A percentile compares a stretch with the other conserved stretches of the same genome.
These are phyloP conservation scores for Lobophora halterata DNA, from an alignment of 2,888 invertebrate genomes.

Conservation along the genomic window DNA sequence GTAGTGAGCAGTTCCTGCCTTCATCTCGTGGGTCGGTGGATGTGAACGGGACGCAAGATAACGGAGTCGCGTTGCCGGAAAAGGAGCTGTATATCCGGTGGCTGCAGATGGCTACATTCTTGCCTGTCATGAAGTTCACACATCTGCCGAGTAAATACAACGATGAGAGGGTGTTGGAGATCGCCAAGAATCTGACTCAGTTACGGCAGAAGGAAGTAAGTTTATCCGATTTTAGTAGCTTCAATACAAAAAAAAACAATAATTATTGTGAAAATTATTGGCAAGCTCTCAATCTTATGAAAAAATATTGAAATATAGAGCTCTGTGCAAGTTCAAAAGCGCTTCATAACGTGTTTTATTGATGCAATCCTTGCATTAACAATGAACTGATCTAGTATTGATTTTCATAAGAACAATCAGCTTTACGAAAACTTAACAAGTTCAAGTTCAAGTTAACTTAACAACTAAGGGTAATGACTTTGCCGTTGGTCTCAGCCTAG, in stretches of 20 bases:
- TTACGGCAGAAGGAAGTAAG: conserved; percentile 87
- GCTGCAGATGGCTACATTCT: conserved; percentile 93
- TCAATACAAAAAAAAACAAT: conserved; percentile 8
- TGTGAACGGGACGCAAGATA: conserved; percentile 60
- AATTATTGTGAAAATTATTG: no score
- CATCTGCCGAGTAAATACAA: conserved; percentile 94
- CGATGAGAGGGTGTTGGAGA: conserved; percentile 87
- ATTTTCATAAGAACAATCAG: no score
- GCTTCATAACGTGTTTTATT: no score
- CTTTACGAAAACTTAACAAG: no score
- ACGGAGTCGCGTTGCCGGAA: conserved; percentile 82
- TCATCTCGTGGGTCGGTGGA: conserved; percentile 72
- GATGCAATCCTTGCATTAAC: no score
- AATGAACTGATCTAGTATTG: no score
- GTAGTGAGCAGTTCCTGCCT: conserved; percentile 76
- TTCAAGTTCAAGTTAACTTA: no score
- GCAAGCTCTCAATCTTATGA: no score
- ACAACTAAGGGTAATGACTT: no score
- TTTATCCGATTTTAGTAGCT: conserved; percentile 12
- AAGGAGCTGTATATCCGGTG: conserved; percentile 93
- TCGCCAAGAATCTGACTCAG: conserved; percentile 87
- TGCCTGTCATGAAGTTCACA: conserved; percentile 95
- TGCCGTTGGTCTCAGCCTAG: no score
- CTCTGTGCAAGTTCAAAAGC: no score
- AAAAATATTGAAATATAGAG: no score